Evolutionary conservation across 2,113 vertebrate genomes (phyloP), one percentile per base, ranked within the genome.

Genomic region (Daphoenositta chrysoptera): DNA sequence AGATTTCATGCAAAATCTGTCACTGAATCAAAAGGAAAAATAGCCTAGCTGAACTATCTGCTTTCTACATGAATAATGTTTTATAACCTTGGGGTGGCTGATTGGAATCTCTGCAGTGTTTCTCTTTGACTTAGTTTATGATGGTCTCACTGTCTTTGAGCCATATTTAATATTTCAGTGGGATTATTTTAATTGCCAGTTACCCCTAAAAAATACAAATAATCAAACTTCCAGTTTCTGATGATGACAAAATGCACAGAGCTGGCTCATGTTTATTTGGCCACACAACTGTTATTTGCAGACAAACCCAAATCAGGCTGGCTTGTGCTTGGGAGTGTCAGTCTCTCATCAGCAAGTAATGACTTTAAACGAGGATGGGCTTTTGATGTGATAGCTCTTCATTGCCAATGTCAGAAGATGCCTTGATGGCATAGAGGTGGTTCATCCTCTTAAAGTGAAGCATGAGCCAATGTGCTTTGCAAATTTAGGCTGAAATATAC

Each of bases 1-100:
- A 80, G 71, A 86, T 77, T 94, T 86, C 84, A 57, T 87, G 33
- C 54, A 86, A 94, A 95, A 93, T 90, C 71, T 91, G 42, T 90
- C 63, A 50, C 83, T n/a, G 0, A 37, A 73, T 93, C 91, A 83
- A 77, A 82, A 78, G 73, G 58, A 89, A 89, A 85, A 87, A 90
- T n/a, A 90, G 71, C 47, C 54, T 58, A 37, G 30, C 45, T 90
- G 57, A 85, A 68, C 58, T 90, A 27, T 66, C 91, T 37, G 17
- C 56, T 93, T 94, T 37, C 66, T 69, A 7, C 18, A 9, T 66
- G 58, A 86, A 58, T 44, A 23, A 77, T 44, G 42, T 73, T 87
- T 87, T 70, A 47, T 58, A 77, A 86, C 75, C 80, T 80, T 58
- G 64, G 33, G 5, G 39, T 80, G 54, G 50, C 54, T 65, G 82